Percentiles rank a stretch among this genome's conserved stretches.
Evolutionary conservation across 2,113 vertebrate genomes (phyloP).

Genomic region (Python bivittatus): DNA sequence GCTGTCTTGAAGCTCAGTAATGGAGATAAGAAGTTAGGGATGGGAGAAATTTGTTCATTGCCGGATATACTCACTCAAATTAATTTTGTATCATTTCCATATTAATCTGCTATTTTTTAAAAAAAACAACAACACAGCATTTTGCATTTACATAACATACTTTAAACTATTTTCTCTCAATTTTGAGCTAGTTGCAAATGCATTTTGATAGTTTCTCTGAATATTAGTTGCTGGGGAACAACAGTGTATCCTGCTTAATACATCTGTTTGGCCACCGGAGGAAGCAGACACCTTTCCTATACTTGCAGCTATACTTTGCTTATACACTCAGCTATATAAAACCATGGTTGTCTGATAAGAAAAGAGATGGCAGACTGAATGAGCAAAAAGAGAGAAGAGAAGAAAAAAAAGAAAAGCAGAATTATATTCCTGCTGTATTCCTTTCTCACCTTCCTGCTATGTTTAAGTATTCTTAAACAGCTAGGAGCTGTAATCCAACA

Average conservation of each 20-base stretch:
- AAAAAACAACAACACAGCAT: neutral
- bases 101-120: neutral
- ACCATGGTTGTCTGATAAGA: too few species aligned
- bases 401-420: neutral
- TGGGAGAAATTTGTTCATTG: neutral
- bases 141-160: neutral
- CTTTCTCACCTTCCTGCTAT: neutral
- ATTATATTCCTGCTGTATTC: neutral
- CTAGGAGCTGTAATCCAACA: neutral
- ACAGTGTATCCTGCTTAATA: neutral
- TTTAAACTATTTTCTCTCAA: neutral
- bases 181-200: neutral
- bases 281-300: neutral
- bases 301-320: neutral
- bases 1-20: neutral
- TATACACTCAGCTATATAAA: too few species aligned
- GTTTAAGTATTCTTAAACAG: neutral
- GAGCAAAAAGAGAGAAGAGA: constrained; percentile 15
- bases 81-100: neutral
- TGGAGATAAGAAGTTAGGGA: neutral
- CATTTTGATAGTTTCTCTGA: neutral
- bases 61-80: neutral
- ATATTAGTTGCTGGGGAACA: neutral
- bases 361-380: neutral
- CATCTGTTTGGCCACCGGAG: neutral